A percentile compares a stretch with the other conserved stretches of the same genome.
These are phyloP conservation scores for Drosophila borealis DNA, from an alignment of 2,888 invertebrate genomes.

Conservation along the genomic window DNA sequence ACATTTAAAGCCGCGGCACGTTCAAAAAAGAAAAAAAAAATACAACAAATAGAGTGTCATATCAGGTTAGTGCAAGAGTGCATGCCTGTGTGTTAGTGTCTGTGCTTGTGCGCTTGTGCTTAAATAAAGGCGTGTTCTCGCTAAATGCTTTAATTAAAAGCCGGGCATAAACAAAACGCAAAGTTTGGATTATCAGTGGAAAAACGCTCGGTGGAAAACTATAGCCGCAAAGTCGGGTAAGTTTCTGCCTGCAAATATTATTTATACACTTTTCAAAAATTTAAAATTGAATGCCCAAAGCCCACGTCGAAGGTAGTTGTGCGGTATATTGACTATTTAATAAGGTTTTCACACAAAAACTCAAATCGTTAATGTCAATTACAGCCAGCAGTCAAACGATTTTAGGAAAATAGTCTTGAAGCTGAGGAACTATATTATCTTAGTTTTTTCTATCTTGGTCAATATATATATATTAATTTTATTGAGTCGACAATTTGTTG, in stretches of 20 bases:
- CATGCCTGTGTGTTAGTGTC: background rate
- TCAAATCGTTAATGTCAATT: too few relatives aligned
- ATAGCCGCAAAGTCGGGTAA: slow-evolving; percentile 13
- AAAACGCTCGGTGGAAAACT: slow-evolving; percentile 4
- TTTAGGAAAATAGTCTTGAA: too few relatives aligned
- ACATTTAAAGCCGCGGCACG: slow-evolving; percentile 43
- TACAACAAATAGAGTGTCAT: slow-evolving; percentile 26
- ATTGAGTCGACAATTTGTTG: too few relatives aligned
- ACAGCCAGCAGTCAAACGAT: too few relatives aligned
- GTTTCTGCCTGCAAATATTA: slow-evolving; percentile 2
- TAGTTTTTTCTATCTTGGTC: too few relatives aligned
- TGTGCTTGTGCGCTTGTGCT: slow-evolving; percentile 23
- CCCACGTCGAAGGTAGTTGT: too few relatives aligned
- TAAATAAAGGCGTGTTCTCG: slow-evolving; percentile 2
- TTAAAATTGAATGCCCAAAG: too few relatives aligned
- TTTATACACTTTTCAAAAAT: background rate
- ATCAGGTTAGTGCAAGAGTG: slow-evolving; percentile 24
- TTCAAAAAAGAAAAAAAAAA: slow-evolving; percentile 1
- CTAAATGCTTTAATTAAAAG: slow-evolving; percentile 52
- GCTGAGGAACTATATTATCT: too few relatives aligned
- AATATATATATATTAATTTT: too few relatives aligned
- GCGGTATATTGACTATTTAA: too few relatives aligned
- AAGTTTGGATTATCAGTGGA: slow-evolving; percentile 63
- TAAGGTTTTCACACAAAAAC: too few relatives aligned
- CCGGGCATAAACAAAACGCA: slow-evolving; percentile 32